Evolutionary conservation across 2,113 vertebrate species (phyloP), one percentile per base, ranked within the genome.

Genomic region (Centropus bengalensis): DNA sequence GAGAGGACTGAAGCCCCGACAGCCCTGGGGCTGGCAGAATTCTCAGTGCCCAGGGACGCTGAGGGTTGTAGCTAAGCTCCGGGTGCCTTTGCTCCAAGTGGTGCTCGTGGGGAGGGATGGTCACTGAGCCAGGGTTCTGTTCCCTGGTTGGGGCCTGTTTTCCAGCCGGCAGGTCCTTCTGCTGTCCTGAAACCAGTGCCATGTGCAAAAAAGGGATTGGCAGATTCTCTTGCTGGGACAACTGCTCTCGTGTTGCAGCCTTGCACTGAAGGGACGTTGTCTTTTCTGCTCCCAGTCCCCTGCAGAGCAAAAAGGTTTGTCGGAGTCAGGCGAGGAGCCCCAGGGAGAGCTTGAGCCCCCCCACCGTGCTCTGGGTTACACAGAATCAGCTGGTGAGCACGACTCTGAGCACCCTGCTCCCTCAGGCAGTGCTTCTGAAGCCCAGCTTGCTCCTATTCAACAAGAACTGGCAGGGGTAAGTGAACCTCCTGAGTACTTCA

Each of bases 221-320:
- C 71, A 28, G 66, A 44, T 88, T 91, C 52, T 88, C 75, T 85
- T 44, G 14, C 60, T 92, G 44, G 77, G 44, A 51, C 9, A 5
- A 60, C 40, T 12, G 2, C 42, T 92, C 54, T 76, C 40, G 0
- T 62, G 79, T 75, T 84, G 82, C 88, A 93, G 81, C 96, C 96
- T 92, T 79, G 94, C 96, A 96, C 88, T 97, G 98, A 98, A 98
- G 98, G 95, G 96, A 97, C 94, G 18, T 96, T 98, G 96, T 98
- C 96, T 98, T 97, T 97, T 97, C 97, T 97, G 96, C 97, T 97
- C 98, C 97, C 97, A 98, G 98, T 97, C 97, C 96, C 96, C 96
- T 97, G 96, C 97, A 98, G 98, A 98, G 97, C 97, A 97, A 94
- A 98, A 97, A 97, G 95, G 88, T 95, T 96, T 97, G 95, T 96